Conservation (phyloP, 64 coral and sea anemone species). For the Pocillopora verrucosa region DNA sequence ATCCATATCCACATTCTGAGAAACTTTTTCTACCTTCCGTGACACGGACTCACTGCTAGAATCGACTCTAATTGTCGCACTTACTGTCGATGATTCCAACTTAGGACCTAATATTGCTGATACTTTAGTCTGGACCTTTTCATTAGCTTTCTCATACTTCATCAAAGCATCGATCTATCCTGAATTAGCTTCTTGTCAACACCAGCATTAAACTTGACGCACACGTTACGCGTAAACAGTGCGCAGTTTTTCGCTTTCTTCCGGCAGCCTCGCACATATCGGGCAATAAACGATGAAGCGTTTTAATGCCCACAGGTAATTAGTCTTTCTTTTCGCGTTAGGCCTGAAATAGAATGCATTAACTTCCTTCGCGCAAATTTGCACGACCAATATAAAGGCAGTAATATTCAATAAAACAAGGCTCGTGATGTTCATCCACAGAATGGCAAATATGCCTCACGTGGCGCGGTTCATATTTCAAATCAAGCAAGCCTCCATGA, state of each 20-base stretch:
- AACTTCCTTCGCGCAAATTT: neutral
- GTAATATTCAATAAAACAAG: slow-evolving; percentile 37
- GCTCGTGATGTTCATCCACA: slow-evolving; percentile 18
- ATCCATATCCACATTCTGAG: no score
- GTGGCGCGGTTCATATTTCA: slow-evolving; percentile 41
- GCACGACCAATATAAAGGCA: slow-evolving; percentile 26
- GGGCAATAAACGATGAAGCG: neutral
- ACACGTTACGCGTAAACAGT: slow-evolving; percentile 16
- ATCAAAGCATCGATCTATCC: slow-evolving; percentile 10
- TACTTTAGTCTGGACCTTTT: slow-evolving; percentile 19
- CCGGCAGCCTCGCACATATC: slow-evolving; percentile 9
- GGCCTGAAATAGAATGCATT: slow-evolving; percentile 46
- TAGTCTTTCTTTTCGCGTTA: neutral
- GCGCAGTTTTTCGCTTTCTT: slow-evolving; percentile 19
- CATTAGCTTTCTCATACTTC: neutral
- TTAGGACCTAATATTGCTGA: slow-evolving; percentile 30
- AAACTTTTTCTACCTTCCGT: no score
- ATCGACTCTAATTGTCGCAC: neutral
- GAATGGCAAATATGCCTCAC: slow-evolving; percentile 53
- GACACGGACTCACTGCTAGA: neutral
- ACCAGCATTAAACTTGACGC: slow-evolving; percentile 25
- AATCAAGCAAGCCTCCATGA: slow-evolving; percentile 44
- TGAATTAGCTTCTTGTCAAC: slow-evolving; percentile 32
- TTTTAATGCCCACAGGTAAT: neutral
- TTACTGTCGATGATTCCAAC: slow-evolving; percentile 23